A percentile compares a stretch with the other conserved stretches of the same genome.
These are phyloP conservation scores for Nomia melanderi DNA, from an alignment of 1,140 invertebrate genomes.

Conservation along the genomic window DNA sequence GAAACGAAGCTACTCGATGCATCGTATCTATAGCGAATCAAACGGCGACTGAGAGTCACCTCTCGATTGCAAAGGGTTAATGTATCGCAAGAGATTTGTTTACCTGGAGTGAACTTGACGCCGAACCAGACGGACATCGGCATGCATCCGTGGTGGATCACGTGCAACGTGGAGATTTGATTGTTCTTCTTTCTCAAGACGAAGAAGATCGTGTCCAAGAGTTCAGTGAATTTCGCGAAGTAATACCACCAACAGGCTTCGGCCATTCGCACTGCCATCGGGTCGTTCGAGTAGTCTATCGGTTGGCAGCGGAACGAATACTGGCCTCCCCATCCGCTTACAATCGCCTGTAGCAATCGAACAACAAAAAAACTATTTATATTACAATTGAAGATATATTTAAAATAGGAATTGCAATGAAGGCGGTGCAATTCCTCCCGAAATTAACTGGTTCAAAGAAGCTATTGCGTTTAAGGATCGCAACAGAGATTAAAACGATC, in stretches of 20 bases:
- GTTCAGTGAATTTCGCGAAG: conserved; percentile 93
- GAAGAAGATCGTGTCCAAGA: conserved; percentile 94
- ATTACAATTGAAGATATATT: no score
- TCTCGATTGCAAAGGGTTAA: no score
- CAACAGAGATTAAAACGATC: not conserved
- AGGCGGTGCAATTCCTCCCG: no score
- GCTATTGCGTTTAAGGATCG: no score
- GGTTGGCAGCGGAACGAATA: conserved; percentile 95
- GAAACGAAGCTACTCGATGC: no score
- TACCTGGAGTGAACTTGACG: conserved; percentile 94
- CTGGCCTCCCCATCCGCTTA: conserved; percentile 86
- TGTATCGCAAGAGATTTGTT: conserved; percentile 10
- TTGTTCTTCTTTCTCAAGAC: conserved; percentile 92
- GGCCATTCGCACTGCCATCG: conserved; percentile 90
- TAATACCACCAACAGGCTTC: conserved; percentile 93
- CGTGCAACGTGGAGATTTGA: conserved; percentile 92
- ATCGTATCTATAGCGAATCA: no score
- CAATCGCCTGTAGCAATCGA: not conserved
- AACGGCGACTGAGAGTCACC: no score
- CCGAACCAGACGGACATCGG: conserved; percentile 96
- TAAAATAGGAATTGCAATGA: no score
- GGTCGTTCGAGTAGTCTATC: conserved; percentile 91
- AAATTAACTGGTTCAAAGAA: no score
- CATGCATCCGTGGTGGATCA: conserved; percentile 96
- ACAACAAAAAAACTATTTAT: not conserved